These are phyloP conservation scores for Tyrophagus putrescentiae DNA, from an alignment of 1,140 invertebrate genomes.

Conservation along the genomic window DNA sequence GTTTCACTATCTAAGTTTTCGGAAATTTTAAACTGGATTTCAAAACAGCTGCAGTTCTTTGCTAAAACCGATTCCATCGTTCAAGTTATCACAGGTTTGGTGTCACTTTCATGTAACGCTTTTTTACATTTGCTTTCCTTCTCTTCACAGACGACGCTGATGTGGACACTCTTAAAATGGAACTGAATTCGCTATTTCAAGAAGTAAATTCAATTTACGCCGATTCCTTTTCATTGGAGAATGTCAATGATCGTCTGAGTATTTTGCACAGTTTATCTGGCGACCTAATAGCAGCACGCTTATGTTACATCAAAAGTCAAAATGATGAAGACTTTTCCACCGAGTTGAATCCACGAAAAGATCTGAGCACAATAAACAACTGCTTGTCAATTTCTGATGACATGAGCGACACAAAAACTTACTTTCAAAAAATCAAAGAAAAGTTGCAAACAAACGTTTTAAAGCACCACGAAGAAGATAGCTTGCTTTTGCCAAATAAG, in stretches of 20 bases:
- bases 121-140: neutral
- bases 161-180: slow-evolving; percentile 16
- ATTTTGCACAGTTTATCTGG: slow-evolving; percentile 20
- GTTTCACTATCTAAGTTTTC: slow-evolving; percentile 5
- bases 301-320: slow-evolving; percentile 8
- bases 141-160: slow-evolving; percentile 15
- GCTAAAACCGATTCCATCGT: slow-evolving; percentile 14
- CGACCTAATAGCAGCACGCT: slow-evolving; percentile 8
- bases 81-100: slow-evolving; percentile 8
- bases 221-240: neutral
- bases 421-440: slow-evolving; percentile 20
- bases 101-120: neutral
- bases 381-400: slow-evolving; percentile 16
- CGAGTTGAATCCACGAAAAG: slow-evolving; percentile 16
- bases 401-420: neutral
- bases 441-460: neutral
- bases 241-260: neutral
- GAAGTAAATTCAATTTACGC: slow-evolving; percentile 18
- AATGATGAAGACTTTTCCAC: neutral
- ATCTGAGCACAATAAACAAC: slow-evolving; percentile 11
- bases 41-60: slow-evolving; percentile 7
- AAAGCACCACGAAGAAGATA: slow-evolving; percentile 17
- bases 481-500: slow-evolving; percentile 11
- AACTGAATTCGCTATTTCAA: slow-evolving; percentile 15
- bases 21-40: slow-evolving; percentile 7